phyloP scores from a whole-genome alignment of 1,140 invertebrate species.

The Centruroides vittatus region DNA sequence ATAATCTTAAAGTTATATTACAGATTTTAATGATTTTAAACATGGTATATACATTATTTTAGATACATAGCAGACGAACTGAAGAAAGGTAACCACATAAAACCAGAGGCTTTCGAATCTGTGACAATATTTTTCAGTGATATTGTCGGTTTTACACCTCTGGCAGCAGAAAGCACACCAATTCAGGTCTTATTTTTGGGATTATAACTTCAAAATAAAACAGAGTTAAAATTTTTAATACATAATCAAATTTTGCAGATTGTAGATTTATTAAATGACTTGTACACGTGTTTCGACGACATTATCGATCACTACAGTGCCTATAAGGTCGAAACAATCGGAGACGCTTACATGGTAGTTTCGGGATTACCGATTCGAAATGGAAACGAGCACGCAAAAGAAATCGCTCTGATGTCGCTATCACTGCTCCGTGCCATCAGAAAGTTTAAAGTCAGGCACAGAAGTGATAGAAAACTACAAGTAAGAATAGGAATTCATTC shows the following conservation, averaged over 20 bases:
- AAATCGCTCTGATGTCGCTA: conserved; percentile 90
- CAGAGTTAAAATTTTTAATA: conserved; percentile 55
- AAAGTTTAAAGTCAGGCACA: conserved; percentile 75
- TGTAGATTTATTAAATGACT: conserved; percentile 27
- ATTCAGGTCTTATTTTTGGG: conserved; percentile 58
- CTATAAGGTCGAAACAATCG: conserved; percentile 43
- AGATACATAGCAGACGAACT: conserved; percentile 41
- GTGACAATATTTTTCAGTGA: conserved; percentile 94
- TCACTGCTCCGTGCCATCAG: conserved; percentile 74
- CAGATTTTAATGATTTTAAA: neutral
- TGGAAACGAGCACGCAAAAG: conserved; percentile 73
- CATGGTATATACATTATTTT: conserved; percentile 43
- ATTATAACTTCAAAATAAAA: conserved; percentile 72
- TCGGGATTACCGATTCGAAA: conserved; percentile 83
- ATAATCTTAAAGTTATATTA: neutral
- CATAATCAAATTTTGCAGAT: conserved; percentile 57
- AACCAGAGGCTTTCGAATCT: conserved; percentile 16
- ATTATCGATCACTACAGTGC: conserved; percentile 29
- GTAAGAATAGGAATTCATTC: conserved; percentile 88
- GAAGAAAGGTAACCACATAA: conserved; percentile 36
- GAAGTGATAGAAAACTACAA: conserved; percentile 77
- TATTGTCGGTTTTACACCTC: conserved; percentile 93
- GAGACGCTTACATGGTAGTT: conserved; percentile 38
- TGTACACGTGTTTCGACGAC: conserved; percentile 30
- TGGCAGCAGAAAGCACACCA: conserved; percentile 87